Evolutionary conservation across 2,797 vertebrate species (phyloP), one percentile per base, ranked within the genome.

Genomic region (Cheirogaleus major): DNA sequence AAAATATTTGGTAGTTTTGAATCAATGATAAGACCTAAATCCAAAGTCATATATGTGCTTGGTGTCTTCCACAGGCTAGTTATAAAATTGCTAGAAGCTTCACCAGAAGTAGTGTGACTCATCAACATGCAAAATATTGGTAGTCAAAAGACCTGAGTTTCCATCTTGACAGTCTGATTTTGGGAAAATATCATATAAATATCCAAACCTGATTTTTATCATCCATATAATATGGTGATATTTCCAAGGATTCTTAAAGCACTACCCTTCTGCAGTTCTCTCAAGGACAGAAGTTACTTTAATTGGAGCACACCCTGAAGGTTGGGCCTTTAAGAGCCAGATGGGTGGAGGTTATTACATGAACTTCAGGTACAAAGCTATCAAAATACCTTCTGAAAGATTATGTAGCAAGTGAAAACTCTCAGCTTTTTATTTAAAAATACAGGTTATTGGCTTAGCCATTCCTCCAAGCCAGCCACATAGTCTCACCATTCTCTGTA

Each of bases 171-270:
- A 38, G 10, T 81, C 67, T 82, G 61, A 63, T 69, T 70, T 89
- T 38, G 32, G 43, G 23, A 90, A 97, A 95, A 67, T 73, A 32
- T 38, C 7, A 45, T 18, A 20, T 70, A 95, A 76, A 91, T 93
- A 27, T 38, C 23, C 32, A 35, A 50, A 55, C 18, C 22, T 83
- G 61, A 78, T 84, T 94, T 95, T 80, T 84, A 38, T 43, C 35
- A 72, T 69, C 5, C 14, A 55, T 76, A 45, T 57, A 43, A 78
- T 67, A 14, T 41, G 41, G 15, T 70, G 59, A 32, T 88, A 65
- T 50, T 78, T 89, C 45, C 38, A 69, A 79, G 18, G 18, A 32
- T 73, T 43, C 22, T 93, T 72, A 27, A 45, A 86, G 27, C 27
- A 86, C 22, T 52, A 0, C 48, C 52, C 11, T 50, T 27, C 6